These are phyloP conservation scores for Festucalex cinctus DNA, from an alignment of 2,113 vertebrate genomes.

Conservation along the genomic window DNA sequence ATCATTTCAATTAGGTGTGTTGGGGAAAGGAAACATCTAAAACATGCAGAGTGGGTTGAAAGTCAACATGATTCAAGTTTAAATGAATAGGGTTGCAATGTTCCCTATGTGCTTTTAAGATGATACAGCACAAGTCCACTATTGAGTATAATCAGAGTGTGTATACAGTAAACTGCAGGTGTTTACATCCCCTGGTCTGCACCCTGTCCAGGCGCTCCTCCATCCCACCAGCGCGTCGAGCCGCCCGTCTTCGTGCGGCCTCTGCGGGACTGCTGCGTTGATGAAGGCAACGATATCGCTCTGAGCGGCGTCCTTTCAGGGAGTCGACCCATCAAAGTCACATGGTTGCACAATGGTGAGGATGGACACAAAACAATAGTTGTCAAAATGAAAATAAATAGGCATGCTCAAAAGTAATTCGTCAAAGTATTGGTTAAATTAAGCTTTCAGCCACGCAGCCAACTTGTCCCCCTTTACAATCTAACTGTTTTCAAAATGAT, in stretches of 20 bases:
- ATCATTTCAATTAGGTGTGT: no score
- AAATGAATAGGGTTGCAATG: neutral
- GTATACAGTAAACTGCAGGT: neutral
- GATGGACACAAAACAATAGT: neutral
- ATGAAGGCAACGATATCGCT: conserved; percentile 63
- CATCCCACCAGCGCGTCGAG: conserved; percentile 14
- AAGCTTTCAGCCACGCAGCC: no score
- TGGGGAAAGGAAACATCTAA: no score
- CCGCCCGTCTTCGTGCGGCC: conserved; percentile 56
- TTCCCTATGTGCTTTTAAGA: neutral
- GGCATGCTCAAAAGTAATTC: no score
- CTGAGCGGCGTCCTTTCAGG: conserved; percentile 57
- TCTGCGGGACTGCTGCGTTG: conserved; percentile 58
- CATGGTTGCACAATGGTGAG: conserved; percentile 75
- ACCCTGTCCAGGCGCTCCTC: conserved; percentile 25
- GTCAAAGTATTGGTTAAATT: no score
- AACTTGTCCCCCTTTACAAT: no score
- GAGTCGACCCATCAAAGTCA: conserved; percentile 57
- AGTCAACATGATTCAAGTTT: no score
- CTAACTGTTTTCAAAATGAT: no score
- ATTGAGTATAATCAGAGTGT: neutral
- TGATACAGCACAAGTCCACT: neutral
- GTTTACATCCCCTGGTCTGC: neutral
- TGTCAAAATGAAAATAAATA: neutral
- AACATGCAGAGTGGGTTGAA: no score